phyloP scores from a whole-genome alignment of 2,113 vertebrate species.

The Esox niger region DNA sequence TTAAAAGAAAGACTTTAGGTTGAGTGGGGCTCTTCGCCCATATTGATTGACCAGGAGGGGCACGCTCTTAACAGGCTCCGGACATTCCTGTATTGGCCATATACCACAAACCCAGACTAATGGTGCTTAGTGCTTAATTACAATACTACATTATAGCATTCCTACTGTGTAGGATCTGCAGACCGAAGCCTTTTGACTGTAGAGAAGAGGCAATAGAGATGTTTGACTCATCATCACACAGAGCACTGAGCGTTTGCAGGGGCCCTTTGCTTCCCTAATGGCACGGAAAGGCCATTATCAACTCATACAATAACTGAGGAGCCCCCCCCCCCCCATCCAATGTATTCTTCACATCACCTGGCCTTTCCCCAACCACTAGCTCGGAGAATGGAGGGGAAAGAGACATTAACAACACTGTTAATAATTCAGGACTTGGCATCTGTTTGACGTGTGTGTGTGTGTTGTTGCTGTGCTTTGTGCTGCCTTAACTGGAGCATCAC shows the following conservation, averaged over 20 bases:
- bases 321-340: neutral
- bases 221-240: slow-evolving; percentile 10
- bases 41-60: too few relatives aligned
- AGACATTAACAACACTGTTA: slow-evolving; percentile 38
- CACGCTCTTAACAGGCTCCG: too few relatives aligned
- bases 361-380: neutral
- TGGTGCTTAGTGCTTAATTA: too few relatives aligned
- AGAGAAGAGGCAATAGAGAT: neutral
- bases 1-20: neutral
- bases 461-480: too few relatives aligned
- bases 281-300: slow-evolving; percentile 27
- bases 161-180: too few relatives aligned
- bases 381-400: neutral
- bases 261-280: slow-evolving; percentile 40
- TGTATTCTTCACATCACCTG: neutral
- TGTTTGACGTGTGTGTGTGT: slow-evolving; percentile 39
- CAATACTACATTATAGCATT: too few relatives aligned
- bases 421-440: slow-evolving; percentile 64
- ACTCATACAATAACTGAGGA: slow-evolving; percentile 23
- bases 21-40: too few relatives aligned
- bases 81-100: too few relatives aligned
- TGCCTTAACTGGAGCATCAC: slow-evolving; percentile 49
- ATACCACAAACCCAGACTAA: too few relatives aligned
- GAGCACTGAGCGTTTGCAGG: slow-evolving; percentile 31
- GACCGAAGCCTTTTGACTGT: too few relatives aligned